Evolutionary conservation across 2,797 vertebrate genomes (phyloP).

Genomic region (Bufotes viridis): DNA sequence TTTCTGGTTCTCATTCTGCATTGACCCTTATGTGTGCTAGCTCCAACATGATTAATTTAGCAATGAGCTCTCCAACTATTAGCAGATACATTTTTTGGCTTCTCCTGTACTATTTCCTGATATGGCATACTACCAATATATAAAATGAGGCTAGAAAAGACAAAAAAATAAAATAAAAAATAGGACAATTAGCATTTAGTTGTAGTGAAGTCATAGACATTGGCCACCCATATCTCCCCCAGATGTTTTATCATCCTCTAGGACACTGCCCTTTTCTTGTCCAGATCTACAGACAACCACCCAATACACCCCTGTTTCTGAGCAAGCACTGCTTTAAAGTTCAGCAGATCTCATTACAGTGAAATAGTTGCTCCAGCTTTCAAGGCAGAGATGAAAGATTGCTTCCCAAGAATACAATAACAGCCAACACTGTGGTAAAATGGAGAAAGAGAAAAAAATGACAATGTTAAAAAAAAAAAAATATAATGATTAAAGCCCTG

Average conservation of each 20-base stretch:
- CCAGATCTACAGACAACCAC: background rate
- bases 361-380: background rate
- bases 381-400: conserved; percentile 20
- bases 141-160: background rate
- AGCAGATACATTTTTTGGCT: background rate
- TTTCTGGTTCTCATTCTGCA: background rate
- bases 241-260: conserved; percentile 38
- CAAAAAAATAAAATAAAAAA: background rate
- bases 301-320: conserved; percentile 1
- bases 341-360: background rate
- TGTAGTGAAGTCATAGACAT: background rate
- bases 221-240: conserved; percentile 15
- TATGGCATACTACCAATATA: background rate
- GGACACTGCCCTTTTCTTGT: conserved; percentile 34
- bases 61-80: background rate
- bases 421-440: background rate
- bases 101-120: conserved; percentile 1
- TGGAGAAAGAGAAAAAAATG: background rate
- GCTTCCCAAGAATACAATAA: conserved; percentile 4
- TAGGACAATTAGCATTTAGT: background rate
- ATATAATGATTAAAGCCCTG: background rate
- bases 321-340: background rate
- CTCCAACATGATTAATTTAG: background rate
- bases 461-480: background rate
- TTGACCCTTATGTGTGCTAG: background rate